These are phyloP conservation scores for Liasis olivaceus DNA, from an alignment of 2,797 vertebrate genomes.

Conservation along the genomic window DNA sequence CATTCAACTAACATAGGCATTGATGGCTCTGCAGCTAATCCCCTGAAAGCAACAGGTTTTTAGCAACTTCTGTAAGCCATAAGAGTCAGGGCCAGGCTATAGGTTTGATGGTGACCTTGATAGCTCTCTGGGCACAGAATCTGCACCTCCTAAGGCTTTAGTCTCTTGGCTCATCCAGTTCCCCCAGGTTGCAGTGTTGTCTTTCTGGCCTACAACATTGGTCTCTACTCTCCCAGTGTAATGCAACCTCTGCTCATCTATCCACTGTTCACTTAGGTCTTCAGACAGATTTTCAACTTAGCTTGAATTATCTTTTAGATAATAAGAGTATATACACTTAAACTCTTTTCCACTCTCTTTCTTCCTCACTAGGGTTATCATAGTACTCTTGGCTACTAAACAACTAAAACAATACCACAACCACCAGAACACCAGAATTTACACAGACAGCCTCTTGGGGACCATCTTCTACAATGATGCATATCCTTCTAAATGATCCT, in stretches of 20 bases:
- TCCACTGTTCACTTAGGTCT: neutral
- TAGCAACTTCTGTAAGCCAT: neutral
- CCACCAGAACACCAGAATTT: neutral
- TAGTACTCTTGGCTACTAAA: neutral
- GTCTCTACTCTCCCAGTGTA: neutral
- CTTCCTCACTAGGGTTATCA: neutral
- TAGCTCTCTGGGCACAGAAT: neutral
- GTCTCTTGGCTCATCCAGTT: neutral
- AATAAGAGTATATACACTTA: neutral
- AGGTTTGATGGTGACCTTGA: neutral
- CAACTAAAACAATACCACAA: neutral
- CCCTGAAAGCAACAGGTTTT: neutral
- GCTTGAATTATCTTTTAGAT: neutral
- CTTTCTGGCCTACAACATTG: neutral
- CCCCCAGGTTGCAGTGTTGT: neutral
- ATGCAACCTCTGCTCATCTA: neutral
- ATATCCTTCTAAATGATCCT: neutral
- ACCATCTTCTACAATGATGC: neutral
- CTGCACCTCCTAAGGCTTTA: neutral
- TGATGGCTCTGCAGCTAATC: neutral
- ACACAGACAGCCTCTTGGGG: neutral
- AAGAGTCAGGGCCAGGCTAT: neutral
- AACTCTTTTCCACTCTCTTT: neutral
- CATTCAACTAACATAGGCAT: neutral
- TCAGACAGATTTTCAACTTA: neutral